phyloP scores from a whole-genome alignment of 2,797 vertebrate species.

The Antrozous pallidus region DNA sequence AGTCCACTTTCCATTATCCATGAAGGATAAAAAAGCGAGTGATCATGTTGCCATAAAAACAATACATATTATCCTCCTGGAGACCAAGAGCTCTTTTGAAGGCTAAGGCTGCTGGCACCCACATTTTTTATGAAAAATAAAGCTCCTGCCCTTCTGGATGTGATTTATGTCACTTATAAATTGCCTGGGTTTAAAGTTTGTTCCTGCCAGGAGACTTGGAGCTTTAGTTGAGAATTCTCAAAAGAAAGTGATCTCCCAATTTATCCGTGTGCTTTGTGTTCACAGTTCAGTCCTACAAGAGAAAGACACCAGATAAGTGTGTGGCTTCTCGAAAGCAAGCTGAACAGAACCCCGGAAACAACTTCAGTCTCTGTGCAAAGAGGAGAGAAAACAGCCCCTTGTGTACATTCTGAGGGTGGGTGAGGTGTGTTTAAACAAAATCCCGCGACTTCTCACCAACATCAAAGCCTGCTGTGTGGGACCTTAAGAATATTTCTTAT shows the following conservation, averaged over 20 bases:
- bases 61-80: neutral
- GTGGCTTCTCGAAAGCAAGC: neutral
- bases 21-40: neutral
- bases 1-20: neutral
- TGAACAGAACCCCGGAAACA: neutral
- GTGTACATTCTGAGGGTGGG: neutral
- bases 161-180: conserved; percentile 27
- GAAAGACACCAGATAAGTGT: neutral
- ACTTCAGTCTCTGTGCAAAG: neutral
- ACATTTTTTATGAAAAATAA: neutral
- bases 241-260: neutral
- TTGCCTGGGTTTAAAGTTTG: neutral
- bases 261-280: neutral
- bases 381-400: neutral
- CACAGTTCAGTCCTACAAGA: neutral
- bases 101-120: neutral
- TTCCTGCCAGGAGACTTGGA: neutral
- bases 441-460: neutral
- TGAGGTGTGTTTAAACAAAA: neutral
- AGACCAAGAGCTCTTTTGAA: neutral
- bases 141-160: neutral
- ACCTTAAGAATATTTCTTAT: neutral
- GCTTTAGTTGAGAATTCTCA: neutral
- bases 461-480: neutral
- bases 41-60: neutral